phyloP scores from a whole-genome alignment of 2,797 vertebrate species.

The Centropyge bicolor region DNA sequence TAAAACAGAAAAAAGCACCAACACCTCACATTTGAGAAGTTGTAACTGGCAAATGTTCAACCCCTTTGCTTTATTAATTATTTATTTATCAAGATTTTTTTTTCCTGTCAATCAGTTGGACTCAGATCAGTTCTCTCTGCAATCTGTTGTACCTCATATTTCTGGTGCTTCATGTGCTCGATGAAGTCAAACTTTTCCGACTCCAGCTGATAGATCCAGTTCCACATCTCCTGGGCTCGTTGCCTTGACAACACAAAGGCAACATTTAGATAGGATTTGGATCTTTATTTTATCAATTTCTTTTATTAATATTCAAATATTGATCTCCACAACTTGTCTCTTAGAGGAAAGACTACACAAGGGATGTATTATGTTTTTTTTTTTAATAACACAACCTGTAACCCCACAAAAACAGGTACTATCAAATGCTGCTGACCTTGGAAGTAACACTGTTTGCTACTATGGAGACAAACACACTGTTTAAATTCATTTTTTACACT shows the following conservation, averaged over 20 bases:
- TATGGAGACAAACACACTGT: too few species aligned
- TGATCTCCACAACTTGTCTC: not conserved
- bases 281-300: not conserved
- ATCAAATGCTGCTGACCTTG: not conserved
- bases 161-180: constrained; percentile 91
- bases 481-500: too few species aligned
- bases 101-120: not conserved
- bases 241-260: constrained; percentile 75
- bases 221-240: constrained; percentile 89
- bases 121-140: not conserved
- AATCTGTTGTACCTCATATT: constrained; percentile 87
- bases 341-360: too few species aligned
- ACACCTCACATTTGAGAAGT: too few species aligned
- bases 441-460: not conserved
- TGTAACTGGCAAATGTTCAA: too few species aligned
- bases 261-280: not conserved
- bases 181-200: constrained; percentile 93
- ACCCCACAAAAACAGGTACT: too few species aligned
- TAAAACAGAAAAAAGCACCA: too few species aligned
- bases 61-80: too few species aligned
- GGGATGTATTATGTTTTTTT: too few species aligned
- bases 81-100: not conserved
- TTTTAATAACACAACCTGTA: too few species aligned
- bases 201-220: constrained; percentile 92
- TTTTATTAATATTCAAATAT: not conserved